Evolutionary conservation across 2,797 vertebrate genomes (phyloP), one percentile per base, ranked within the genome.

Genomic region (Enteromius anoplus): DNA sequence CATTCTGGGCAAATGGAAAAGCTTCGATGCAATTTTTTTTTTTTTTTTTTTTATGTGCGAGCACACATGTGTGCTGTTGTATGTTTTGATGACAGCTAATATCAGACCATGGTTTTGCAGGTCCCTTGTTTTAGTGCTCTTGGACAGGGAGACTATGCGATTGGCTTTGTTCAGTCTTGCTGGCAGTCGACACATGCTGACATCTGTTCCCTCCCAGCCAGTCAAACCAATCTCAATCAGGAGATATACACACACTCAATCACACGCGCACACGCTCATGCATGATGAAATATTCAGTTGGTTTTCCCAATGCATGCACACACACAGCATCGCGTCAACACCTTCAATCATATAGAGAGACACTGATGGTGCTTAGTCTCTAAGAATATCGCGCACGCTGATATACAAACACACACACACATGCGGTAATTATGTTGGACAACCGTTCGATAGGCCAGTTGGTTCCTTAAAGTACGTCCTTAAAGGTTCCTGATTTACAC

Each of bases 141-240:
- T 94, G 96, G 96, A 96, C 94, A 94, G 95, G 94, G 96, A 96
- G 94, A 93, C 94, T 94, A 93, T 90, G 94, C 95, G 94, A 96
- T 96, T 96, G 96, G 95, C 96, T 97, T 96, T 96, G 95, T 96
- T 96, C 95, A 94, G 93, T 93, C 94, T 96, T 95, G 95, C 95
- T 96, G 96, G 96, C 95, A 96, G 93, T 94, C 94, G 92, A 94
- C 92, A 91, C 93, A 94, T 95, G 95, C 95, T 97, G 96, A 98
- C 96, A 97, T 98, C 96, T 97, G 96, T 96, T 97, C 96, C 92
- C 95, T 96, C 95, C 95, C 96, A 96, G 96, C 96, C 95, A 94
- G 96, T 96, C 95, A 95, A 96, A 94, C 95, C 95, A 95, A 96
- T 96, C 96, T 96, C 95, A 95, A 96, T 96, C 95, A 96, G 96